Evolutionary conservation across 2,888 invertebrate species (phyloP).

Genomic region (Dasypolia templi): DNA sequence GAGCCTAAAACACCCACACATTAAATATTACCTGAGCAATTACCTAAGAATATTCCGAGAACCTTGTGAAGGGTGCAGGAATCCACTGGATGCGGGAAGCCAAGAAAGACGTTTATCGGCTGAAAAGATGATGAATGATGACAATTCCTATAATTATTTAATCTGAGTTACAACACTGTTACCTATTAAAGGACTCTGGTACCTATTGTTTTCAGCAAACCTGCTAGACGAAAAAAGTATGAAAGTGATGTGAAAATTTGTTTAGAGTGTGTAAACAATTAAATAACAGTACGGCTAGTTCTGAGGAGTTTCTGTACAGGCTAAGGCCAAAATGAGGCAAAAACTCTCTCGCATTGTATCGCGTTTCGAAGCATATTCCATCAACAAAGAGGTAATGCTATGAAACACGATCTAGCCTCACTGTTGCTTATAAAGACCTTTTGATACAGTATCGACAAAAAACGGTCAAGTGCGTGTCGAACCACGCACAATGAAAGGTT

Average conservation of each 20-base stretch:
- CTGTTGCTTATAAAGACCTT: constrained; percentile 24
- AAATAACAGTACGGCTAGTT: too few relatives aligned
- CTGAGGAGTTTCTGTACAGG: background rate
- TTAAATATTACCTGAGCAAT: background rate
- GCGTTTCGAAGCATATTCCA: background rate
- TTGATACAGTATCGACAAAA: constrained; percentile 27
- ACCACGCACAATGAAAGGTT: too few relatives aligned
- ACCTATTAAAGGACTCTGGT: too few relatives aligned
- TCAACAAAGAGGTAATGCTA: background rate
- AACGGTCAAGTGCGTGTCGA: too few relatives aligned
- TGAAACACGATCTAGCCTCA: constrained; percentile 4
- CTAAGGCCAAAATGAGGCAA: too few relatives aligned
- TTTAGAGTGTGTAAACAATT: background rate
- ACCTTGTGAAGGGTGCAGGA: too few relatives aligned
- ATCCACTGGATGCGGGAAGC: too few relatives aligned
- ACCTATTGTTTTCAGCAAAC: background rate
- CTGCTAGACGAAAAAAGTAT: background rate
- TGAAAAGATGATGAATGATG: too few relatives aligned
- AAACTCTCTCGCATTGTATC: background rate
- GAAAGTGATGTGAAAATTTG: background rate
- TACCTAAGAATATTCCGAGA: constrained; percentile 5
- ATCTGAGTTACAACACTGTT: background rate
- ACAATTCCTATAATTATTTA: background rate
- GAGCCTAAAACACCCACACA: background rate
- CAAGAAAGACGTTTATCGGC: too few relatives aligned